A percentile compares a stretch with the other conserved stretches of the same genome.
Evolutionary conservation across 2,888 invertebrate species (phyloP).

Genomic region (Sicus ferrugineus): DNA sequence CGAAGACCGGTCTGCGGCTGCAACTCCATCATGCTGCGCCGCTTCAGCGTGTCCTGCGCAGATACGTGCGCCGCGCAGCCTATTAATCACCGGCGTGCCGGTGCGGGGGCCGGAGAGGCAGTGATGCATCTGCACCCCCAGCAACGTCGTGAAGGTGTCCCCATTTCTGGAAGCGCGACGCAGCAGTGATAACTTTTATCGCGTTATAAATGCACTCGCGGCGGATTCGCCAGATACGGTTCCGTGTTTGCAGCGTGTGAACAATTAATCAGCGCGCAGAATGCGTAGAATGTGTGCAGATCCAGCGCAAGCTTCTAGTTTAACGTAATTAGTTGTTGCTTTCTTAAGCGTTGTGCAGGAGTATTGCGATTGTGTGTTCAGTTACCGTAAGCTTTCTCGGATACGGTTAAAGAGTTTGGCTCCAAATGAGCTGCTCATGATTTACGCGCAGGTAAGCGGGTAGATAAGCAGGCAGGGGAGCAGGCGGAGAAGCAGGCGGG

Average conservation of each 20-base stretch:
- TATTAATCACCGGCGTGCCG: constrained; percentile 22
- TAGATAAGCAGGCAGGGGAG: too few relatives aligned
- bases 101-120: neutral
- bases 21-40: constrained; percentile 9
- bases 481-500: neutral
- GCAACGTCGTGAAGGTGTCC: constrained; percentile 10
- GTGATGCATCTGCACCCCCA: neutral
- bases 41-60: constrained; percentile 20
- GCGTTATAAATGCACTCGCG: constrained; percentile 33
- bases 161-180: neutral
- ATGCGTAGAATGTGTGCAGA: constrained; percentile 20
- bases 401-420: constrained; percentile 6
- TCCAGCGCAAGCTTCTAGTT: constrained; percentile 22
- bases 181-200: constrained; percentile 30
- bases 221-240: constrained; percentile 26
- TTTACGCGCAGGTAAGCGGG: neutral
- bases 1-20: constrained; percentile 4
- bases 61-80: constrained; percentile 24
- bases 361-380: neutral
- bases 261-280: constrained; percentile 29
- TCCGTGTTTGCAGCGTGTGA: constrained; percentile 25
- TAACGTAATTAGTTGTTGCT: constrained; percentile 32
- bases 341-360: constrained; percentile 24
- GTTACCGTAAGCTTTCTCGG: constrained; percentile 1
- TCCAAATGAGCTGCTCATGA: neutral